Base-by-base conservation (phyloP, 1,140 invertebrate species). In the Tetramorium simillimum region DNA sequence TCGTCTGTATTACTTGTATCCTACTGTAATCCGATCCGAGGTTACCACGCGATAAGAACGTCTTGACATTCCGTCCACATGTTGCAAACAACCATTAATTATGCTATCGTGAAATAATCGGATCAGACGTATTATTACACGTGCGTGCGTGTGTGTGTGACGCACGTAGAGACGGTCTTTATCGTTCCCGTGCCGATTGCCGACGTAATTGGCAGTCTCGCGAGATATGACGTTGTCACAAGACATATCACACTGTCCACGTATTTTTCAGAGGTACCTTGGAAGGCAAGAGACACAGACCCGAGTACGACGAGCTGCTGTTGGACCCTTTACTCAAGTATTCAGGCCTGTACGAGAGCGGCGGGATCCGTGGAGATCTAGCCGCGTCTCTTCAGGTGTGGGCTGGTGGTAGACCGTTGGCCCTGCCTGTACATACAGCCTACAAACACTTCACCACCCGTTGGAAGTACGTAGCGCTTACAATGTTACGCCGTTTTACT, bases 371-470 rank as follows among this genome's bases (percentile, higher is more conserved):
- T 88, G 97, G 98, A 6, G 98, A 99, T 93, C 95, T 99, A 49
- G 97, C 97, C 95, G 98, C 99, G 0, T 97, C 97, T 9, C 97
- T 98, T 91, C 97, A 99, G 96, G 96, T 99, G 0, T 98, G 97
- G 95, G 97, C 98, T 88, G 97, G 99, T 94, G 97, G 97, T 70
- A 96, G 97, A 87, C 97, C 98, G 1, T 96, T 99, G 4, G 98
- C 98, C 49, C 95, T 99, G 76, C 98, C 99, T 18, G 97, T 99
- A 40, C 97, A 97, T 58, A 99, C 99, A 33, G 97, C 98, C 3
- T 99, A 99, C 92, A 99, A 99, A 95, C 96, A 98, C 37, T 99
- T 99, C 92, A 97, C 97, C 56, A 98, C 97, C 53, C 95, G 99
- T 92, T 99, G 98, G 98, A 99, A 98, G 98, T 98, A 96, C 96